Base-by-base conservation (phyloP, 1,140 invertebrate genomes). In the Hesperophylax magnus region DNA sequence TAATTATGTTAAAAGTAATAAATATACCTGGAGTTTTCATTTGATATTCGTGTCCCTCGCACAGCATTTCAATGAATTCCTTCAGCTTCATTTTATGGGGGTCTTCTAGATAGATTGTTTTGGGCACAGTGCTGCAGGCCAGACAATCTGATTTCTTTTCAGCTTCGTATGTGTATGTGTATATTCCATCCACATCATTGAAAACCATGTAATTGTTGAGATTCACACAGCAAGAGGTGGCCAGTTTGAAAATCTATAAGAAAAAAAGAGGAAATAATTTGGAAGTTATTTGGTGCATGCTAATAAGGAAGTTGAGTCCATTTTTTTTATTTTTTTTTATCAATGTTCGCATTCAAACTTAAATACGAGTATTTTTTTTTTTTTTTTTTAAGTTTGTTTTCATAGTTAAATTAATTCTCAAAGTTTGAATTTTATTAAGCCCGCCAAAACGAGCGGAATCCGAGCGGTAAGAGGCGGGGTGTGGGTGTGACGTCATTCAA, bases 121-220 rank as follows among this genome's bases (percentile, higher is more conserved):
- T 92, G 0, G 94, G 94, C 6, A 93, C 90, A 85, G 95, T 94
- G 86, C 96, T 96, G 85, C 98, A 99, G 0, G 95, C 96, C 17
- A 98, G 86, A 86, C 98, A 99, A 84, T 96, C 93, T 0, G 94
- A 89, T 86, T 96, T 94, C 85, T 92, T 95, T 85, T 99, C 97
- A 0, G 97, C 96, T 89, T 96, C 94, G 87, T 98, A 99, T 39
- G 97, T 97, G 85, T 98, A 98, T 0, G 97, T 97, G 86, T 99
- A 99, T 74, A 99, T 96, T 14, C 98, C 98, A 86, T 99, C 97
- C 1, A 96, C 91, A 91, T 99, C 97, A 87, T 98, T 99, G 82
- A 99, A 96, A 52, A 99, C 97, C 93, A 99, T 95, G 86, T 99
- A 99, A 90, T 99, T 99, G 86, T 97, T 96, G 86, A 99, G 92